These are phyloP conservation scores for Etheostoma perlongum DNA, from an alignment of 2,797 vertebrate genomes.

Conservation along the genomic window DNA sequence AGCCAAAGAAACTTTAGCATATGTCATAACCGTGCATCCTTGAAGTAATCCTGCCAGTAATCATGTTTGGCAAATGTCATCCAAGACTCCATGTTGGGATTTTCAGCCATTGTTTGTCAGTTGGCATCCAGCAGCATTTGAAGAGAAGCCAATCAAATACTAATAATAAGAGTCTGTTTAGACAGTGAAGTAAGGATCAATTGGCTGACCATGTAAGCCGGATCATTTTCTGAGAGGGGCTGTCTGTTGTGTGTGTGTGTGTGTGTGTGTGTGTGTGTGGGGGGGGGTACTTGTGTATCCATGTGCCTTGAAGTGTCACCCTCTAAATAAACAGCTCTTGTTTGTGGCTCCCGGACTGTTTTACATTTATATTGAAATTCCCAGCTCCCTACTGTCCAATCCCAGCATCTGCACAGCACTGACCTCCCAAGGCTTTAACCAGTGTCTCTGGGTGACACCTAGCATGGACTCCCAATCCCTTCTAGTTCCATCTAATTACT, in stretches of 20 bases:
- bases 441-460: slow-evolving; percentile 34
- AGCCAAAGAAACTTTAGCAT: no score
- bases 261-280: no score
- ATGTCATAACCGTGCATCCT: no score
- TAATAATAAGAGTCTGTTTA: slow-evolving; percentile 15
- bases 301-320: slow-evolving; percentile 44
- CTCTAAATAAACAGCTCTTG: slow-evolving; percentile 58
- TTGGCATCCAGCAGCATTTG: background rate
- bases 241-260: slow-evolving; percentile 4
- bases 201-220: slow-evolving; percentile 3
- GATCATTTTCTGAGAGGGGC: slow-evolving; percentile 15
- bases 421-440: slow-evolving; percentile 57
- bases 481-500: slow-evolving; percentile 52
- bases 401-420: slow-evolving; percentile 43
- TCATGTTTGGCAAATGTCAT: background rate
- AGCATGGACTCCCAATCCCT: slow-evolving; percentile 36
- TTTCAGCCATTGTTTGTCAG: background rate
- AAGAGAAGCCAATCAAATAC: slow-evolving; percentile 25
- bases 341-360: slow-evolving; percentile 63
- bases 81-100: background rate
- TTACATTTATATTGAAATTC: slow-evolving; percentile 83
- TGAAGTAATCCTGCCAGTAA: background rate
- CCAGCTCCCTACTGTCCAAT: slow-evolving; percentile 43
- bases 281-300: slow-evolving; percentile 16
- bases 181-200: slow-evolving; percentile 17